Evolutionary conservation across 2,113 vertebrate species (phyloP), one percentile per base, ranked within the genome.

Genomic region (Stigmatopora argus): DNA sequence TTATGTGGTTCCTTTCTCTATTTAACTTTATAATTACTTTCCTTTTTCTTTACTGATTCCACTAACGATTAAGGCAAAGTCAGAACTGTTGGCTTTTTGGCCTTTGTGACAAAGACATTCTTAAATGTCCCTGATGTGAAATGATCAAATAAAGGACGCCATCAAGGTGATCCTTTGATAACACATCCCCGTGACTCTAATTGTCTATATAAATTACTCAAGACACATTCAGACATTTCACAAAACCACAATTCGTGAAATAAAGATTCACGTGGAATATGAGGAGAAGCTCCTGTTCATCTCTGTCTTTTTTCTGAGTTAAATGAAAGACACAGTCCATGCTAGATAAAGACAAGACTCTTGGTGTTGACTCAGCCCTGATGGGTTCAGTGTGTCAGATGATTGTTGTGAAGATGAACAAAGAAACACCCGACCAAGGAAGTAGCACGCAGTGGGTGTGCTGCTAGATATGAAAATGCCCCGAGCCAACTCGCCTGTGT

Each of bases 401-500:
- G 57, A 60, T 26, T 9, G 66, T 48, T 4, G 13, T 13, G 31
- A n/a, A 1, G 3, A 18, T 47, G 31, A 41, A 41, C 19, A 45
- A 62, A 12, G 5, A 38, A 53, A 53, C 49, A 23, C 10, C 1
- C 9, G 23, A 31, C 15, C 44, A 49, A 59, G 45, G 59, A 65
- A 58, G 67, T 46, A 73, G 66, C 65, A 12, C 21, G 68, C 64
- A 47, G 56, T 56, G 52, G 53, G 66, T 76, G 62, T 18, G 65
- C 71, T 72, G 44, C 62, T 53, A 80, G 63, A 83, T 79, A 81
- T 66, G 65, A 81, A 67, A 64, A 69, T 35, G 59, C 80, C 79
- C 72, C 14, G 0, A 78, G 84, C 72, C 23, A 62, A 71, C 72
- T 80, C 77, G 80, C 81, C 65, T 75, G 49, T 66, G 63, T 71